Conservation (phyloP, 2,888 invertebrate genomes). For the Dugesia japonica region DNA sequence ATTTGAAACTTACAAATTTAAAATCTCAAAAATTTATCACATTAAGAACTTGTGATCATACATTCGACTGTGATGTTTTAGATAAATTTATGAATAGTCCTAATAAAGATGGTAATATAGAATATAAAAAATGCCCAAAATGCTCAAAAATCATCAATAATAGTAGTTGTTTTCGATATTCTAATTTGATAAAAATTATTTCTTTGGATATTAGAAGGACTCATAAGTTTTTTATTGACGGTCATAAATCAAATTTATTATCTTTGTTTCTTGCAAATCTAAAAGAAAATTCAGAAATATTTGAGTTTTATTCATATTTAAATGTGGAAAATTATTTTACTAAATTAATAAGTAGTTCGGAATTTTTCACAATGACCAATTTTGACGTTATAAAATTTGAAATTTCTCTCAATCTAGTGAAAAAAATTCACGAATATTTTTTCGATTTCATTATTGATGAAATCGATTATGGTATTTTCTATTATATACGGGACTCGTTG, state of each 20-base stretch:
- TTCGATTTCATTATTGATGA: not conserved
- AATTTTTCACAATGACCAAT: not conserved
- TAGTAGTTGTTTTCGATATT: constrained; percentile 20
- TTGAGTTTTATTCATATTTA: not conserved
- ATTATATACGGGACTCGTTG: not conserved
- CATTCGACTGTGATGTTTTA: not conserved
- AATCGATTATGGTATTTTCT: not conserved
- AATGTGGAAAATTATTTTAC: not conserved
- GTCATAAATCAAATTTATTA: not conserved
- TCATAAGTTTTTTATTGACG: not conserved
- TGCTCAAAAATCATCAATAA: not conserved
- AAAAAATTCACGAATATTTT: not conserved
- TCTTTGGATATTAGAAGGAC: not conserved
- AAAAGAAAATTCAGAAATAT: not conserved
- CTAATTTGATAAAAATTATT: not conserved
- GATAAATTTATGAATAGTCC: not conserved
- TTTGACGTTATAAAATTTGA: not conserved
- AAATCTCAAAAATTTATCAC: not conserved
- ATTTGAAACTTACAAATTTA: not conserved
- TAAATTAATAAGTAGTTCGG: not conserved
- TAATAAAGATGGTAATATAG: not conserved
- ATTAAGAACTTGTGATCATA: constrained; percentile 27
- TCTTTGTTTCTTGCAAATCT: not conserved
- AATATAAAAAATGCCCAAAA: constrained; percentile 22
- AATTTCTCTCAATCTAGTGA: not conserved